Conservation (phyloP, 2,888 invertebrate genomes). For the Plebejus argus region DNA sequence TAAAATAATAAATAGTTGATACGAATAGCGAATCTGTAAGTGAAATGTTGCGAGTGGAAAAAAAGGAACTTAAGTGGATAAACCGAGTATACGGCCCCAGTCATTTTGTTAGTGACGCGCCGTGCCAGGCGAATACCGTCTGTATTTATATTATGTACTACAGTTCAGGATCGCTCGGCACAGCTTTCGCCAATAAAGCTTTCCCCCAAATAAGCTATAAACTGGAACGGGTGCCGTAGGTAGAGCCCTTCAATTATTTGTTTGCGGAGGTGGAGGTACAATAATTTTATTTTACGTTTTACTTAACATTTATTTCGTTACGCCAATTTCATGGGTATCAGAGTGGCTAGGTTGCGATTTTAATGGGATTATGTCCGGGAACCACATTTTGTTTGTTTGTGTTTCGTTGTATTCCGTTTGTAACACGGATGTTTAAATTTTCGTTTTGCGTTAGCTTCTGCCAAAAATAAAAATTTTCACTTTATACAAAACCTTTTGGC, state of each 20-base stretch:
- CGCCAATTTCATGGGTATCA: conserved; percentile 81
- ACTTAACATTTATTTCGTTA: conserved; percentile 81
- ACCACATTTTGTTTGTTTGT: conserved; percentile 19
- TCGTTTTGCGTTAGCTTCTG: not conserved
- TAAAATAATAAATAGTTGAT: conserved; percentile 62
- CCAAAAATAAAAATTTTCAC: not conserved
- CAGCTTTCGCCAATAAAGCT: conserved; percentile 79
- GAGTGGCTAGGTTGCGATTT: conserved; percentile 79
- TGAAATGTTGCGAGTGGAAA: conserved; percentile 79
- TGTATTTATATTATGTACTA: not conserved
- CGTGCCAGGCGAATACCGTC: not conserved
- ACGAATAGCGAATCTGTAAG: conserved; percentile 70
- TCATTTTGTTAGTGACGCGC: not conserved
- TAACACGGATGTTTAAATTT: not conserved
- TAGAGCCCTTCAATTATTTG: conserved; percentile 78
- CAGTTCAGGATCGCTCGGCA: conserved; percentile 50
- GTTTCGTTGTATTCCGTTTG: not conserved
- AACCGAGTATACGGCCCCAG: conserved; percentile 57
- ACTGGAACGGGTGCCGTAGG: conserved; percentile 71
- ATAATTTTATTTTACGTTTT: conserved; percentile 81
- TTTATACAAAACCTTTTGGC: too few relatives aligned
- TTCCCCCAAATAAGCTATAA: conserved; percentile 81
- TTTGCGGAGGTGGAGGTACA: conserved; percentile 79
- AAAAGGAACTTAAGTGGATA: conserved; percentile 78
- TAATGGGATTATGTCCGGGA: conserved; percentile 67